These are phyloP conservation scores for Idris sp. DNA, from an alignment of 1,140 invertebrate genomes.

Conservation along the genomic window DNA sequence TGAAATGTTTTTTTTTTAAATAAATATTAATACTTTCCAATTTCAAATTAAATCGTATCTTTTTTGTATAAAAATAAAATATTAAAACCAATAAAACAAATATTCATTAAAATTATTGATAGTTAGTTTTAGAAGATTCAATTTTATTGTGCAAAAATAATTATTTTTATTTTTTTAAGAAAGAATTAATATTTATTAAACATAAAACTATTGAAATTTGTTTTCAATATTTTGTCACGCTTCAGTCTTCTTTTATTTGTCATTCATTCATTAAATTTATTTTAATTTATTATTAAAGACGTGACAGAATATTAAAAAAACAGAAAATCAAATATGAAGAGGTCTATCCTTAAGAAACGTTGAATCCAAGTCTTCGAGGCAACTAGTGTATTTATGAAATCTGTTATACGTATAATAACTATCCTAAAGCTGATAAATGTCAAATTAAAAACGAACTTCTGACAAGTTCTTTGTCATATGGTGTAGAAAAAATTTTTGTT, in stretches of 20 bases:
- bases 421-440: constrained; percentile 50
- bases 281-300: no score
- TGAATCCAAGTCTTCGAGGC: constrained; percentile 75
- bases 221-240: constrained; percentile 8
- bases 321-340: constrained; percentile 2
- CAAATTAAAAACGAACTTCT: constrained; percentile 59
- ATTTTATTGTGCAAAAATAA: no score
- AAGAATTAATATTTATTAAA: constrained; percentile 3
- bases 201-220: not conserved
- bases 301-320: constrained; percentile 13
- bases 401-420: constrained; percentile 39
- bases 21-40: constrained; percentile 13
- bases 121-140: no score
- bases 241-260: constrained; percentile 1
- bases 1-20: not conserved
- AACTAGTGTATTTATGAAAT: constrained; percentile 39
- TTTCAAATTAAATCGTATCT: no score
- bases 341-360: constrained; percentile 76
- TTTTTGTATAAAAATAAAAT: no score
- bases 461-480: constrained; percentile 40
- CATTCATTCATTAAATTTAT: no score
- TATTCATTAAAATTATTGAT: no score
- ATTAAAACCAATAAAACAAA: no score
- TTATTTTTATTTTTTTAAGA: not conserved
- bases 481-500: not conserved